These are phyloP conservation scores for Xiphorhynchus elegans DNA, from an alignment of 2,113 vertebrate genomes.

Conservation along the genomic window DNA sequence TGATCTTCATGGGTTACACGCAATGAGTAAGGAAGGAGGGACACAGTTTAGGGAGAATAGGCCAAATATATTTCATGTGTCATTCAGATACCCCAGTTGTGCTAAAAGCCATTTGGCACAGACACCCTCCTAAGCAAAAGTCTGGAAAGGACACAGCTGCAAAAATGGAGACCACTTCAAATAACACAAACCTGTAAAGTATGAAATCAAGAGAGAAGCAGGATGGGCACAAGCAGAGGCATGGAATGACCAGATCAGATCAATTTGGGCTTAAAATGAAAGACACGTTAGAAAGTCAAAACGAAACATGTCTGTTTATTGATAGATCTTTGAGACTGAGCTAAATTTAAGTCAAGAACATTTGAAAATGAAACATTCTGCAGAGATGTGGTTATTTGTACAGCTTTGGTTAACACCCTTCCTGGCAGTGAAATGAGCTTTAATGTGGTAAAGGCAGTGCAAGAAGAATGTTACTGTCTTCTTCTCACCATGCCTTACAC, in stretches of 20 bases:
- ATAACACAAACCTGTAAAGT: neutral
- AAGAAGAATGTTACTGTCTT: neutral
- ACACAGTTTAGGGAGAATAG: neutral
- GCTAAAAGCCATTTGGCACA: neutral
- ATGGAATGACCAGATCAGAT: neutral
- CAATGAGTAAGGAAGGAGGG: neutral
- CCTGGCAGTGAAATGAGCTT: constrained; percentile 36
- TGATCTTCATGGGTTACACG: neutral
- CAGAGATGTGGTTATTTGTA: constrained; percentile 41
- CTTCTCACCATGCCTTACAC: neutral
- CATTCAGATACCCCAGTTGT: neutral
- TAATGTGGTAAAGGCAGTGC: constrained; percentile 14
- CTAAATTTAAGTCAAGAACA: constrained; percentile 50
- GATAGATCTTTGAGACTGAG: constrained; percentile 5
- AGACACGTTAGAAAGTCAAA: neutral
- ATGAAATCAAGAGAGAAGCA: neutral
- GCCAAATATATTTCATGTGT: neutral
- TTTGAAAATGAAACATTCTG: constrained; percentile 31
- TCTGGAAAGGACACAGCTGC: neutral
- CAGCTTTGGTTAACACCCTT: constrained; percentile 66
- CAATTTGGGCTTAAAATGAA: neutral
- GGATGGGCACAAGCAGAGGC: neutral
- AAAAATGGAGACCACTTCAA: neutral
- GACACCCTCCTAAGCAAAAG: neutral
- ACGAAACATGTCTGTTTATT: constrained; percentile 8